Percentiles rank a stretch among this genome's conserved stretches.
Evolutionary conservation across 2,797 vertebrate genomes (phyloP).

Genomic region (Lacerta agilis): DNA sequence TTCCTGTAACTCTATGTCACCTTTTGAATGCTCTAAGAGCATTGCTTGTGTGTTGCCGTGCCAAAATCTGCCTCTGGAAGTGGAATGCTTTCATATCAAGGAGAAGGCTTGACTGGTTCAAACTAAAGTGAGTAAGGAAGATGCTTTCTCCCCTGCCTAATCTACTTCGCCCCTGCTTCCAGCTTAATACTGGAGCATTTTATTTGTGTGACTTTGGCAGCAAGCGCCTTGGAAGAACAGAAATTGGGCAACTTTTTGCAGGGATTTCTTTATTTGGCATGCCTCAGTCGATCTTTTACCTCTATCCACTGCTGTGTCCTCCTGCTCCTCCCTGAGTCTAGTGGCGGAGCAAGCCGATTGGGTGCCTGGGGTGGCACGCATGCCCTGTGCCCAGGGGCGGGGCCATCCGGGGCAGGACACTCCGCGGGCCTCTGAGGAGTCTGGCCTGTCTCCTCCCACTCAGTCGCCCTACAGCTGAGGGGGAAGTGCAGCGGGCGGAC

Average conservation of each 20-base stretch:
- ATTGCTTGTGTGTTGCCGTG: neutral
- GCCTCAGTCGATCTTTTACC: too few relatives aligned
- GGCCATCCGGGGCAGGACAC: too few relatives aligned
- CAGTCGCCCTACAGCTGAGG: too few relatives aligned
- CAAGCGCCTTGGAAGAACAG: neutral
- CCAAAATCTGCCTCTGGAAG: neutral
- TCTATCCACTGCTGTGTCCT: too few relatives aligned
- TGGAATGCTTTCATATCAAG: neutral
- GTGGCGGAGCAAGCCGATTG: too few relatives aligned
- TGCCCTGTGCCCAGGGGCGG: too few relatives aligned
- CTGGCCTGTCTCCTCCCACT: too few relatives aligned
- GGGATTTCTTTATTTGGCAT: neutral
- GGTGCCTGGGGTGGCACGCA: too few relatives aligned
- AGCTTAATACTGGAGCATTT: neutral
- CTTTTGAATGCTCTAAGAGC: neutral
- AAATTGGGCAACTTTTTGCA: neutral
- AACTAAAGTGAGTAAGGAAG: neutral
- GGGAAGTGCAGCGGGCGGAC: too few relatives aligned
- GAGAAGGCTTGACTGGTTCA: neutral
- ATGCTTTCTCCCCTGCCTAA: neutral
- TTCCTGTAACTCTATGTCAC: neutral
- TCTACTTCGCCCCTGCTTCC: too few relatives aligned
- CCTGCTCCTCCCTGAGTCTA: too few relatives aligned
- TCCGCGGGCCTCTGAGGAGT: too few relatives aligned
- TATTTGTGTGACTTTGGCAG: neutral